A percentile compares a stretch with the other conserved stretches of the same genome.
phyloP scores from a whole-genome alignment of 1,140 invertebrate genomes.

The Drosophila paulistorum region DNA sequence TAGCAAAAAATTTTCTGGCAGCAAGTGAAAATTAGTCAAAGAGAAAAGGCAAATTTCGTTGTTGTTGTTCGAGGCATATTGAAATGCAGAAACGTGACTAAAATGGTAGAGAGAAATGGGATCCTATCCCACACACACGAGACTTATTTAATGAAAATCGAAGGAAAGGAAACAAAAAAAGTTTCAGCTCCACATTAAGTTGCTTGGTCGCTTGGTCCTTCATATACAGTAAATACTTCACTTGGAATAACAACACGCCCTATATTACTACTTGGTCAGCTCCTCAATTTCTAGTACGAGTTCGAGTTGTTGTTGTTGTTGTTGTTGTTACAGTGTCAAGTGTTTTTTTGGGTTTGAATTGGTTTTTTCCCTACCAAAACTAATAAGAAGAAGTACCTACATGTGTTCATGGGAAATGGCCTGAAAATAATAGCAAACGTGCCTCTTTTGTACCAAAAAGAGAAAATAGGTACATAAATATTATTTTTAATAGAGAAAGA shows the following conservation, averaged over 20 bases:
- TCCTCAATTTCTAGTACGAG: conserved; percentile 26
- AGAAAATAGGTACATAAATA: conserved; percentile 73
- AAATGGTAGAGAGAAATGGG: conserved; percentile 37
- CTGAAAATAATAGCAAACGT: conserved; percentile 81
- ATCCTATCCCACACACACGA: background rate
- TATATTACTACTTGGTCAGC: conserved; percentile 37
- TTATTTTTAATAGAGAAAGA: conserved; percentile 47
- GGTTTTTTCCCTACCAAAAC: conserved; percentile 56
- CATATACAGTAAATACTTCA: background rate
- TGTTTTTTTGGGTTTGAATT: conserved; percentile 29
- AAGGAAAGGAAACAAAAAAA: conserved; percentile 18
- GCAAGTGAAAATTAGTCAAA: conserved; percentile 21
- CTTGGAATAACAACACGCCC: conserved; percentile 32
- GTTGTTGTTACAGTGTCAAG: conserved; percentile 51
- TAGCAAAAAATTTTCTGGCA: background rate
- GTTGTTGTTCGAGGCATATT: conserved; percentile 38
- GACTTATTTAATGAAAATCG: conserved; percentile 12
- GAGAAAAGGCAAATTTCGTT: conserved; percentile 8
- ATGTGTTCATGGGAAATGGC: conserved; percentile 78
- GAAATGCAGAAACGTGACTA: conserved; percentile 57
- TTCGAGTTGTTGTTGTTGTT: conserved; percentile 20
- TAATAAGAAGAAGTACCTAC: conserved; percentile 44
- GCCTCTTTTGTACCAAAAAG: conserved; percentile 48
- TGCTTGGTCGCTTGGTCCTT: conserved; percentile 3
- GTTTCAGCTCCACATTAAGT: conserved; percentile 30